Evolutionary conservation across 2,797 vertebrate genomes (phyloP).

Genomic region (Pantherophis alleghaniensis): DNA sequence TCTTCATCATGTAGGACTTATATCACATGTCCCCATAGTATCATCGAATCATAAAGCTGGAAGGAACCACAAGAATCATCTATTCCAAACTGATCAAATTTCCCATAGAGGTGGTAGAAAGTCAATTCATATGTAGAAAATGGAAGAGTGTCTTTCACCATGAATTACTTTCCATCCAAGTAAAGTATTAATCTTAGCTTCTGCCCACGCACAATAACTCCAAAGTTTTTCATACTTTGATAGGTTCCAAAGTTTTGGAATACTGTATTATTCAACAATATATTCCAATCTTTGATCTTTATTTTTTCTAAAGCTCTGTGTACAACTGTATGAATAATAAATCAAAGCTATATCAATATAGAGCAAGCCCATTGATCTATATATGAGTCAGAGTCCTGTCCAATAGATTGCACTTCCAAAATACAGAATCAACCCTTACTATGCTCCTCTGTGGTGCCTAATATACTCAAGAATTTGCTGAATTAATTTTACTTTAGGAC

Average conservation of each 20-base stretch:
- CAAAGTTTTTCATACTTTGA: background rate
- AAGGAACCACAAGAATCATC: background rate
- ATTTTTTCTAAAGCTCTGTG: background rate
- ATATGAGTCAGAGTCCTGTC: background rate
- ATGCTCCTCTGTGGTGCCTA: background rate
- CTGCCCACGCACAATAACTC: background rate
- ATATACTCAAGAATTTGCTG: background rate
- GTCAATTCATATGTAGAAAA: background rate
- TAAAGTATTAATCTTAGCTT: background rate
- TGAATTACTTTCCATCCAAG: background rate
- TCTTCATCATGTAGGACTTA: background rate
- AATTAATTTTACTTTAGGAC: background rate
- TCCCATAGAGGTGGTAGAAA: background rate
- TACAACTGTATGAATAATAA: background rate
- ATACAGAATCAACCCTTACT: background rate
- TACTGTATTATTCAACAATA: background rate
- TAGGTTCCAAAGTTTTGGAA: background rate
- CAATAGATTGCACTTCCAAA: background rate
- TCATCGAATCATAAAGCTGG: background rate
- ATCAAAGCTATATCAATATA: background rate
- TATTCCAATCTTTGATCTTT: background rate
- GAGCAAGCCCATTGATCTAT: background rate
- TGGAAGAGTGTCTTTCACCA: background rate
- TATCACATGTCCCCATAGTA: background rate
- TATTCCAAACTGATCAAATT: background rate